Conservation (phyloP, 2,113 vertebrate genomes). For the Mionectes macconnelli region DNA sequence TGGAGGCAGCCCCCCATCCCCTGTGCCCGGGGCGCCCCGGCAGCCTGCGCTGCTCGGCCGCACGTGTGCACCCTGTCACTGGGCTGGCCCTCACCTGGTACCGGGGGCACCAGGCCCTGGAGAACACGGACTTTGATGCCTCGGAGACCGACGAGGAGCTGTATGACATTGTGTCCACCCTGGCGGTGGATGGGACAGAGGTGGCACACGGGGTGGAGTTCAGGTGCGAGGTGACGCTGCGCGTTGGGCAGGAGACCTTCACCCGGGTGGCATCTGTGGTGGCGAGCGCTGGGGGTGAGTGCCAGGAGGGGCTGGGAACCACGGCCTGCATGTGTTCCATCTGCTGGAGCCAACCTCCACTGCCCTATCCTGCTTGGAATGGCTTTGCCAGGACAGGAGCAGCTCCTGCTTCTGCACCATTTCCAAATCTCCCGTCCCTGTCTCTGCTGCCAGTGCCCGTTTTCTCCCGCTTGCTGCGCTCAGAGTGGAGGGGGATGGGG, state of each 20-base stretch:
- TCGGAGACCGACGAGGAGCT: not conserved
- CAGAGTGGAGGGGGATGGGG: not conserved
- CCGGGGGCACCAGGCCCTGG: not conserved
- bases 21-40: not conserved
- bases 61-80: rapidly evolving
- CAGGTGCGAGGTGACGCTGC: constrained; percentile 53
- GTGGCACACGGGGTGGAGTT: not conserved
- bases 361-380: rapidly evolving
- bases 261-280: not conserved
- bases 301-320: not conserved
- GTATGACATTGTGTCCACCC: not conserved
- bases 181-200: not conserved
- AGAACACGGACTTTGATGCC: rapidly evolving
- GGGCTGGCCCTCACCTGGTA: constrained; percentile 54
- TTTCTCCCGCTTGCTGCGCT: not conserved
- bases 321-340: rapidly evolving
- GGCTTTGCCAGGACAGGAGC: not conserved
- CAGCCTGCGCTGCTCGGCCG: constrained; percentile 40
- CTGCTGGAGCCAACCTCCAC: rapidly evolving
- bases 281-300: not conserved
- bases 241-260: not conserved
- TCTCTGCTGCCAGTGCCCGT: rapidly evolving
- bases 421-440: rapidly evolving
- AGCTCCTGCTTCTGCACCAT: rapidly evolving
- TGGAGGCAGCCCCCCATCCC: not conserved